Conservation (phyloP, 1,140 invertebrate species). For the Meteorus sp. region DNA sequence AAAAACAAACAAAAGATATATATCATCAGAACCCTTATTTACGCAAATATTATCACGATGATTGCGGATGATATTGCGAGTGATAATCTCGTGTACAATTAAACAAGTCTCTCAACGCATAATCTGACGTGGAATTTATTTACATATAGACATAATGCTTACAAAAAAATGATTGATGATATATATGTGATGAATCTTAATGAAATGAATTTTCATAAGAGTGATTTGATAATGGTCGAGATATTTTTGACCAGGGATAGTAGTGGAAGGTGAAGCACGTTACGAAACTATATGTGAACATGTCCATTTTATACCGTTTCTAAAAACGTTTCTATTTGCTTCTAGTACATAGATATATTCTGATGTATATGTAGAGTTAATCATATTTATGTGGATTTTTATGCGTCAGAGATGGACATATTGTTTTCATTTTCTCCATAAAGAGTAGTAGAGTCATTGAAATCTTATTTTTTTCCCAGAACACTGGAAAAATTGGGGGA, state of each 20-base stretch:
- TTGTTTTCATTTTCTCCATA: not conserved
- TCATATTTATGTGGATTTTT: not conserved
- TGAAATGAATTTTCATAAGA: too few relatives aligned
- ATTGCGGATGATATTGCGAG: too few relatives aligned
- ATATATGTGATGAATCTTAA: too few relatives aligned
- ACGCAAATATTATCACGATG: not conserved
- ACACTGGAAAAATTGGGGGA: not conserved
- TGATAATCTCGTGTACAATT: too few relatives aligned
- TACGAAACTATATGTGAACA: slow-evolving; percentile 24
- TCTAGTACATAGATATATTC: slow-evolving; percentile 36
- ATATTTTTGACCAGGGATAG: too few relatives aligned
- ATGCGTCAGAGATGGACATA: not conserved
- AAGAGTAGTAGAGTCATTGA: not conserved
- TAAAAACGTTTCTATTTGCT: slow-evolving; percentile 54
- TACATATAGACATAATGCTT: too few relatives aligned
- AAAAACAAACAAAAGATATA: too few relatives aligned
- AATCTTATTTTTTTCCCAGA: not conserved
- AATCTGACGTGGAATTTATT: too few relatives aligned
- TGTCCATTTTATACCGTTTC: slow-evolving; percentile 58
- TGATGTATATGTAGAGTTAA: not conserved
- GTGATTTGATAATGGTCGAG: too few relatives aligned
- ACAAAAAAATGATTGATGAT: too few relatives aligned
- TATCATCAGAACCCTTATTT: not conserved
- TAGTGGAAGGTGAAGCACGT: slow-evolving; percentile 20
- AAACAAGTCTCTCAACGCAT: too few relatives aligned